Percentiles rank a stretch among this genome's conserved stretches.
These are phyloP conservation scores for Drosophila yakuba DNA, from an alignment of 1,140 invertebrate species.

Conservation along the genomic window DNA sequence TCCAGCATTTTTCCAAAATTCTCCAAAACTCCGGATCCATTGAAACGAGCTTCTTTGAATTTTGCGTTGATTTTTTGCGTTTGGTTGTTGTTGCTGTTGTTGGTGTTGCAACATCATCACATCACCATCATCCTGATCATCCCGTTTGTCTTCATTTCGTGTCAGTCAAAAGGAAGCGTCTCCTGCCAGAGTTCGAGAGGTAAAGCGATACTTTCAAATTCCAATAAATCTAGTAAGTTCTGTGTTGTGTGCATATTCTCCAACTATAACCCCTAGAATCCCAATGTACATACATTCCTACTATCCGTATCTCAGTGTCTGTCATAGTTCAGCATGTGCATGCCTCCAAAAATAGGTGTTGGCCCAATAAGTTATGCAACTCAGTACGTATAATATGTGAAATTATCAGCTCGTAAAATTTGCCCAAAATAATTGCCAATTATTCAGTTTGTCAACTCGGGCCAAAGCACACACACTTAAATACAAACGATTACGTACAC, in stretches of 20 bases:
- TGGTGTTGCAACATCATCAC: conserved; percentile 61
- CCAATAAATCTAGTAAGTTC: conserved; percentile 77
- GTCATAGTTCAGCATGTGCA: conserved; percentile 71
- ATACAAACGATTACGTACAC: background rate
- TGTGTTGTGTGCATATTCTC: conserved; percentile 66
- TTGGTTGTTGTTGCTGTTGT: conserved; percentile 60
- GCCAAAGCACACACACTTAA: conserved; percentile 21
- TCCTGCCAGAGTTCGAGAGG: conserved; percentile 65
- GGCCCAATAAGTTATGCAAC: conserved; percentile 37
- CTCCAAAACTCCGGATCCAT: conserved; percentile 35
- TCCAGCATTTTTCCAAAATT: conserved; percentile 9
- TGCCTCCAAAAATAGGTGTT: conserved; percentile 32
- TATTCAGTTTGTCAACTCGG: conserved; percentile 79
- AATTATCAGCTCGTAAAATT: conserved; percentile 80
- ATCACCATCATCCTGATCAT: conserved; percentile 58
- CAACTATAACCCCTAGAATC: conserved; percentile 30
- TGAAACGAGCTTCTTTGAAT: conserved; percentile 69
- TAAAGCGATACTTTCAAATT: conserved; percentile 73
- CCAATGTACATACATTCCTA: conserved; percentile 47
- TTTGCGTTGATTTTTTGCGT: conserved; percentile 64
- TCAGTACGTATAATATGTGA: conserved; percentile 73
- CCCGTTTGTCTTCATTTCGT: conserved; percentile 73
- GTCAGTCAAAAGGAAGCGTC: conserved; percentile 74
- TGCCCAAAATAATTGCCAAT: conserved; percentile 77
- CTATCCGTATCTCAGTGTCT: conserved; percentile 26